A percentile compares a stretch with the other conserved stretches of the same genome.
phyloP scores from a whole-genome alignment of 2,113 vertebrate genomes.

The Pseudorectes ferrugineus region DNA sequence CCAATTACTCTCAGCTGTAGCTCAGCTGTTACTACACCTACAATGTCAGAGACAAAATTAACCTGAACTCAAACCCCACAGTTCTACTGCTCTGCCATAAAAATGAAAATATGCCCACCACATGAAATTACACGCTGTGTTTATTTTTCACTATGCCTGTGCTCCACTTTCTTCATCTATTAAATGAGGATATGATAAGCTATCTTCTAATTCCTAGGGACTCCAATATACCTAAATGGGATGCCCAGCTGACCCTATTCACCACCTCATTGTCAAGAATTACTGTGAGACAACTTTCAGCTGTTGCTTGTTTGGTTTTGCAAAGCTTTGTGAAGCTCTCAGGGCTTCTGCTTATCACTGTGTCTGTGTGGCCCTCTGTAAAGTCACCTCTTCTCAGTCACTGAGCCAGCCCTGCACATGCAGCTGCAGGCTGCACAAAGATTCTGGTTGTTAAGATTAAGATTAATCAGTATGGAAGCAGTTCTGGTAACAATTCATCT shows the following conservation, averaged over 20 bases:
- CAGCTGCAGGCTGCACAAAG: too few species aligned
- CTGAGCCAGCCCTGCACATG: neutral
- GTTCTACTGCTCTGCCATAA: neutral
- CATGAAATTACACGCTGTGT: neutral
- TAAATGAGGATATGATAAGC: neutral
- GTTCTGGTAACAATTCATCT: neutral
- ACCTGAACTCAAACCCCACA: neutral
- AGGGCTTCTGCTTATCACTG: neutral
- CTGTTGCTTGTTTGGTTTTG: neutral
- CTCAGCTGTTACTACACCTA: neutral
- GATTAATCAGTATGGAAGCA: neutral
- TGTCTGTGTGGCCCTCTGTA: rapidly evolving
- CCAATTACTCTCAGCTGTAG: neutral
- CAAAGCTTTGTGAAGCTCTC: neutral
- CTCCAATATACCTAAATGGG: neutral
- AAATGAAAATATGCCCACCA: neutral
- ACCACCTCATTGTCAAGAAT: neutral
- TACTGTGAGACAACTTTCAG: neutral
- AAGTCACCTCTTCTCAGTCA: neutral
- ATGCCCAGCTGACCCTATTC: neutral
- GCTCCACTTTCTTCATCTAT: neutral
- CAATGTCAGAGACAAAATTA: neutral
- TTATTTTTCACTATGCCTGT: neutral
- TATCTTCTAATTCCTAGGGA: neutral
- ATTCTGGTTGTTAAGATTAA: too few species aligned